Base-by-base conservation (phyloP, 2,888 invertebrate genomes). In the Megalurothrips usitatus region DNA sequence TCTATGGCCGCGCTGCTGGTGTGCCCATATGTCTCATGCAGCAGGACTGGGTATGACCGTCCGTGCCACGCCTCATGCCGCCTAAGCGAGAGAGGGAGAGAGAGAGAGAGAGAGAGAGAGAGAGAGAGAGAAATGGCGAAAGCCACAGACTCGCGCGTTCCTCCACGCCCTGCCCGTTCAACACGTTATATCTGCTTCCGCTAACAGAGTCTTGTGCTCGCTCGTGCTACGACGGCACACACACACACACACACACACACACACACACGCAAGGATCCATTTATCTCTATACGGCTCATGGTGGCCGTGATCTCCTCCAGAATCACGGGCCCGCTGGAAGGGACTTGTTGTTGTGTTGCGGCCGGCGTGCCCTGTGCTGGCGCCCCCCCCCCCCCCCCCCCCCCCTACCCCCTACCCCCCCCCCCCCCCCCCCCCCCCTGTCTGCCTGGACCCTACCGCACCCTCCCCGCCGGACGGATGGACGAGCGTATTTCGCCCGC, bases 21-120 rank as follows among this genome's bases (percentile, higher is more conserved):
- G 34, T 43, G 34, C 34, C 34, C 34, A 43, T 43, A 43, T 43
- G 34, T 43, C 34, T 43, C 34, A 43, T 43, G 34, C 34, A 43
- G 34, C 34, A 43, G 34, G 34, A 43, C 34, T 43, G 34, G 34
- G 34, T 43, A 43, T 43, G 34, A 43, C 34, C 34, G 34, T 4
- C 34, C 34, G 34, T 4, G 34, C 34, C 34, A 43, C 34, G 34
- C 34, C 52, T 52, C n/a, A n/a, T 12, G 52, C 52, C 2, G 52
- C 52, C 52, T 10, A 23, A n/a, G 68, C 1, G 68, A 75, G 68
- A 75, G 68, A 75, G 68, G 26, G 68, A 75, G 68, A 75, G 68
- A 75, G 68, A 75, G 68, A 75, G 68, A 75, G 68, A 75, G 68
- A 75, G 68, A 75, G 68, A 75, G 68, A 68, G 68, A 68, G 68